phyloP scores from a whole-genome alignment of 2,888 invertebrate genomes.

The Anthophora plumipes region DNA sequence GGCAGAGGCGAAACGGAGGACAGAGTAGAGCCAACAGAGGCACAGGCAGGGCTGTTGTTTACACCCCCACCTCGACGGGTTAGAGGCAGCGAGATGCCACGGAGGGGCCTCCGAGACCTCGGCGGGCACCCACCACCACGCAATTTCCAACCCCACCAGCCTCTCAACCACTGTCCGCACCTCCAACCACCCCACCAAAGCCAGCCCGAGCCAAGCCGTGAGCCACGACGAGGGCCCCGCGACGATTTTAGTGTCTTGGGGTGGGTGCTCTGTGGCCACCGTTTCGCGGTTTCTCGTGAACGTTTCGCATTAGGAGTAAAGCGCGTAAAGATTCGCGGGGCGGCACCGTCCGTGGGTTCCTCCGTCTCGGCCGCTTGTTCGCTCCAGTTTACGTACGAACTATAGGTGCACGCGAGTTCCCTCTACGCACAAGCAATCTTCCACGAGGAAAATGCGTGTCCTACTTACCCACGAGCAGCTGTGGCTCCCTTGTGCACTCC shows the following conservation, averaged over 20 bases:
- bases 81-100: slow-evolving; percentile 81
- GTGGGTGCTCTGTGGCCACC: slow-evolving; percentile 83
- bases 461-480: slow-evolving; percentile 68
- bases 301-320: slow-evolving; percentile 66
- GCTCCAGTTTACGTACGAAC: slow-evolving; percentile 18
- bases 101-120: slow-evolving; percentile 83
- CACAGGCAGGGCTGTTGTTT: slow-evolving; percentile 81
- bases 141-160: slow-evolving; percentile 85
- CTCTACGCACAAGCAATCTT: slow-evolving; percentile 8
- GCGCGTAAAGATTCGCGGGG: slow-evolving; percentile 69
- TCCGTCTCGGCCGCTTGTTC: neutral
- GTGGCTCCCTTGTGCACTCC: slow-evolving; percentile 60
- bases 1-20: slow-evolving; percentile 72
- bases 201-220: slow-evolving; percentile 82
- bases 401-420: slow-evolving; percentile 43
- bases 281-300: slow-evolving; percentile 79
- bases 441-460: slow-evolving; percentile 57
- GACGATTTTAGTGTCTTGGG: slow-evolving; percentile 84
- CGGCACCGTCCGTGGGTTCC: slow-evolving; percentile 41
- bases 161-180: slow-evolving; percentile 84
- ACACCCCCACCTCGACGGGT: slow-evolving; percentile 83
- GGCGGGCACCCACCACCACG: slow-evolving; percentile 84
- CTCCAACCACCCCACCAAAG: slow-evolving; percentile 84
- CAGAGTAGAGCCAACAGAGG: slow-evolving; percentile 69
- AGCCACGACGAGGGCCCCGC: slow-evolving; percentile 84